Base-by-base conservation (phyloP, 2,797 vertebrate genomes). In the Setipinna tenuifilis region DNA sequence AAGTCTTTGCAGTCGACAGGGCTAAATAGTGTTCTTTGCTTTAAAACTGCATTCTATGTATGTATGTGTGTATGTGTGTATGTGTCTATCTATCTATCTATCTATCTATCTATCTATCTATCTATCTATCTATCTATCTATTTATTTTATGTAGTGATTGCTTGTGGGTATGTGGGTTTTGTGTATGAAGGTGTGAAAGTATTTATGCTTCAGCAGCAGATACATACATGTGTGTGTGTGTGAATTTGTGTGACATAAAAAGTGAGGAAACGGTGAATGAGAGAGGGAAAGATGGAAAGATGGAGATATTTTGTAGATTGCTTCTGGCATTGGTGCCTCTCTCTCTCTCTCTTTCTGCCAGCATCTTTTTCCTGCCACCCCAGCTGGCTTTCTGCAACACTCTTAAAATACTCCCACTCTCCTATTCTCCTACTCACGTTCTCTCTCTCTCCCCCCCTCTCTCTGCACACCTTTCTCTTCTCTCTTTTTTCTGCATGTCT, bases 351-450 rank as follows among this genome's bases (percentile, higher is more conserved):
- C 71, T 78, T 25, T 41, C 17, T 78, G 71, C 71, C 71, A 78
- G 35, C 17, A 41, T 78, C 31, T 78, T 78, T 44, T 78, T 78
- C 35, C 71, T 78, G 19, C 16, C 71, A 44, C 35, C 44, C 71
- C 71, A 78, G 84, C 90, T 87, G 81, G 90, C 89, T 94, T 92
- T 93, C 90, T 94, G 93, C 90, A 87, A 91, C 93, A 92, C 94
- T 92, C 90, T 93, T 92, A 86, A 78, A 90, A 92, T 89, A 93
- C 93, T 89, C 94, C 93, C 93, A 94, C 94, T 90, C 93, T 25
- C 86, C 87, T 86, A 58, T 48, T 78, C 86, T 87, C 89, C 75
- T 87, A 83, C 81, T 83, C 84, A 84, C 83, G 87, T 59, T 87
- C 85, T 46, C 48, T n/a, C 58, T 68, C 59, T 81, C 81, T 83